These are phyloP conservation scores for Octodonta nipae DNA, from an alignment of 2,888 invertebrate species.

Conservation along the genomic window DNA sequence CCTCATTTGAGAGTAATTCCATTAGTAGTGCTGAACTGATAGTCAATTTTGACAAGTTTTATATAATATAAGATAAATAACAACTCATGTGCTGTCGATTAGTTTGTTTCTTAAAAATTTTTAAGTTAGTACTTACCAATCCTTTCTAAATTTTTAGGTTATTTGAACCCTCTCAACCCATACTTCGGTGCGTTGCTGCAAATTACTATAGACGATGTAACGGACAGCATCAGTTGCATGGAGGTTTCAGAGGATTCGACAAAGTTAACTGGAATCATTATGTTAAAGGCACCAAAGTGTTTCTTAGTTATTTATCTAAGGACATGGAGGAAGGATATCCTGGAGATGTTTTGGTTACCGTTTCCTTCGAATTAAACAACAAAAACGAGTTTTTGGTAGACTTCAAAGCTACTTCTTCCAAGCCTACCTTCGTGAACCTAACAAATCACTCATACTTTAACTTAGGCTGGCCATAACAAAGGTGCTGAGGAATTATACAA, in stretches of 20 bases:
- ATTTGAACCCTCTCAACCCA: constrained; percentile 51
- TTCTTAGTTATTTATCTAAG: constrained; percentile 60
- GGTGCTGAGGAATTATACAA: constrained; percentile 52
- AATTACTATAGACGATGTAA: constrained; percentile 53
- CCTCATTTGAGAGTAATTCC: too few relatives aligned
- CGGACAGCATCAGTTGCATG: constrained; percentile 62
- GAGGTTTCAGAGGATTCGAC: constrained; percentile 73
- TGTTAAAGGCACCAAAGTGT: constrained; percentile 47
- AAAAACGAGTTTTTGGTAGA: constrained; percentile 62
- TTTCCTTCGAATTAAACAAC: constrained; percentile 56
- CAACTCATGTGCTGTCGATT: too few relatives aligned
- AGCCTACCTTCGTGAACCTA: constrained; percentile 72
- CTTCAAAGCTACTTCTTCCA: constrained; percentile 61
- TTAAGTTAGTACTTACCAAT: too few relatives aligned
- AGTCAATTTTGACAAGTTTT: too few relatives aligned
- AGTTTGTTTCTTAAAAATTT: too few relatives aligned
- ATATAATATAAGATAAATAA: too few relatives aligned
- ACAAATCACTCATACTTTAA: constrained; percentile 87
- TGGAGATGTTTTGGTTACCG: constrained; percentile 60
- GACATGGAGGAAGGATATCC: constrained; percentile 83
- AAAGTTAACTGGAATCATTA: constrained; percentile 57
- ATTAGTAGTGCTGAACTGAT: too few relatives aligned
- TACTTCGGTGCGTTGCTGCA: constrained; percentile 85
- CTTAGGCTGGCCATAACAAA: constrained; percentile 73
- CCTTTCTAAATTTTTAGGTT: constrained; percentile 42